Conservation (phyloP, 2,113 vertebrate species). For the Crypturellus undulatus region DNA sequence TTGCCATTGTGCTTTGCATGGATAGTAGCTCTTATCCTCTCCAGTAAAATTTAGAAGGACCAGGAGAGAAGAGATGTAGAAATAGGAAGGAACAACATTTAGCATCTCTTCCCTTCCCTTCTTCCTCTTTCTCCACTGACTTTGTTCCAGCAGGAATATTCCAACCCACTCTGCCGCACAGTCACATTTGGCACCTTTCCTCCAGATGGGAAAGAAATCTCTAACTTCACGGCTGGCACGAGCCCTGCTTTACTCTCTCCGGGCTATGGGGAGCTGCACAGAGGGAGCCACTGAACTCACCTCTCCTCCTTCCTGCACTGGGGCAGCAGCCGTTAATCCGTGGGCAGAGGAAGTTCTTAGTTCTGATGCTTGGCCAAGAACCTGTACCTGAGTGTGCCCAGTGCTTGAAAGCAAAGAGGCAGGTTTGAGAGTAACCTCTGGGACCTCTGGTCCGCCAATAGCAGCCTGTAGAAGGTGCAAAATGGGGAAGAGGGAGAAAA, state of each 20-base stretch:
- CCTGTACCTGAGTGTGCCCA: neutral
- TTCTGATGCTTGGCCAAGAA: neutral
- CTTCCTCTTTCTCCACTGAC: neutral
- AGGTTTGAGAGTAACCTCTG: neutral
- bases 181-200: constrained; percentile 7
- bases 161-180: neutral
- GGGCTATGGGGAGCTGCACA: neutral
- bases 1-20: neutral
- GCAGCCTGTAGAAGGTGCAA: neutral
- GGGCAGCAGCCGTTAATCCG: neutral
- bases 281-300: neutral
- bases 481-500: neutral
- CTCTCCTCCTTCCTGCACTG: neutral
- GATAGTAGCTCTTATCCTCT: neutral
- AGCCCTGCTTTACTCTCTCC: neutral
- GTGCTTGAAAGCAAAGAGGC: neutral
- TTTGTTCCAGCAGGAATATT: neutral
- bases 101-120: neutral
- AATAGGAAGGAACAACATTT: neutral
- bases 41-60: neutral
- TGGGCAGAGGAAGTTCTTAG: neutral
- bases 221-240: neutral
- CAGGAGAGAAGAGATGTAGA: neutral
- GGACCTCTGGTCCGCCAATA: neutral
- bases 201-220: constrained; percentile 15